These are phyloP conservation scores for Muscidifurax raptorellus DNA, from an alignment of 1,140 invertebrate species.

Conservation along the genomic window DNA sequence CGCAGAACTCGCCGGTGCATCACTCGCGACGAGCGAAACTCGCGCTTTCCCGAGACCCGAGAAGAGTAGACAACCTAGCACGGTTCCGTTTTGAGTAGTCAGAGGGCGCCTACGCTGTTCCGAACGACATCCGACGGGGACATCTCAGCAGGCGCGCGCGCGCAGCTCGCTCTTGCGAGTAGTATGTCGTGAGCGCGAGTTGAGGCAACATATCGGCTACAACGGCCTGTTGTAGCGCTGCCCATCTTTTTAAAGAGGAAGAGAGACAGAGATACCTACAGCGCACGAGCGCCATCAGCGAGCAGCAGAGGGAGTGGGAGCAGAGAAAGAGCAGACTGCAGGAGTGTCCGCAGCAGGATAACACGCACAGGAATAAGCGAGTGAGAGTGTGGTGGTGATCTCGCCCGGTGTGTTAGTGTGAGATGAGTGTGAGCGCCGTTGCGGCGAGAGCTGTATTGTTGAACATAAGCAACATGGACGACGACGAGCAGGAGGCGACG, in stretches of 20 bases:
- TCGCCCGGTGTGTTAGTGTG: conserved; percentile 29
- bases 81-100: background rate
- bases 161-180: background rate
- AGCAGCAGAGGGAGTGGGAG: background rate
- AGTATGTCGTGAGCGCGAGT: background rate
- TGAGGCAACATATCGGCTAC: background rate
- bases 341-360: background rate
- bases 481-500: conserved; percentile 41
- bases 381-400: background rate
- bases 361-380: background rate
- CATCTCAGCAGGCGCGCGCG: conserved; percentile 29
- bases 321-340: background rate
- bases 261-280: background rate
- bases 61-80: no score
- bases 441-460: conserved; percentile 60
- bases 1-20: conserved; percentile 53
- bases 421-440: conserved; percentile 64
- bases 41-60: no score
- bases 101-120: background rate
- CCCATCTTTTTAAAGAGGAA: background rate
- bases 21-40: conserved; percentile 19
- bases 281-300: background rate
- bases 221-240: background rate
- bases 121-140: background rate
- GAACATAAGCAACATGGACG: conserved; percentile 65